Evolutionary conservation across 1,140 invertebrate genomes (phyloP), one percentile per base, ranked within the genome.

Genomic region (Hycleus phaleratus): DNA sequence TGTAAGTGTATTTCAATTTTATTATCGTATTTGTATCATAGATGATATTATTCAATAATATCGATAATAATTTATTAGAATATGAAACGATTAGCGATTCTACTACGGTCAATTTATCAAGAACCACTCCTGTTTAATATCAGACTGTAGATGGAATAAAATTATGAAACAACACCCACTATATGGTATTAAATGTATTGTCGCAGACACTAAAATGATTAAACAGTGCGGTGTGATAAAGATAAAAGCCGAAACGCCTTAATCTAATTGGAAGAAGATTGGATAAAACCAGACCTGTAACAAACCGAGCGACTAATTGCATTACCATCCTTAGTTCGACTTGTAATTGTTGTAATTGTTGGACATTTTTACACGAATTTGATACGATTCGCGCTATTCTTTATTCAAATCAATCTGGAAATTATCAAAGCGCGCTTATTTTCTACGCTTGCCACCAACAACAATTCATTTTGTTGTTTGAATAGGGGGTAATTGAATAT

Each of bases 281-380:
- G 51, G 51, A 53, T 46, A 38, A 46, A 53, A 44, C 45, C 42
- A 32, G 49, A 38, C 26, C 49, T 43, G 49, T 39, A 52, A 42
- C 49, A 53, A 53, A 46, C 51, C 51, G 51, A 53, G 24, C 51
- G 51, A 32, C 11, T 53, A 53, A 53, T 53, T 53, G 51, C 51
- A 46, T 53, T 53, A 52, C 51, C 42, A 45, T 46, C 51, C 46
- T 53, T 53, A 53, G 44, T 32, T 53, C 32, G 18, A 10, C 42
- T 24, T 53, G 51, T 53, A 53, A 53, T 53, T 53, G 46, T 46
- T 18, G 51, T 45, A 53, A 53, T 53, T 46, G 51, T 10, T 32
- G 32, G 4, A 7, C 32, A 18, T 32, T 32, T 32, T 32, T 32
- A 32, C 32, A 32, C 4, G 32, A 32, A 32, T 32, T 7, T 7